These are phyloP conservation scores for Rynchops niger DNA, from an alignment of 2,113 vertebrate species.

Conservation along the genomic window DNA sequence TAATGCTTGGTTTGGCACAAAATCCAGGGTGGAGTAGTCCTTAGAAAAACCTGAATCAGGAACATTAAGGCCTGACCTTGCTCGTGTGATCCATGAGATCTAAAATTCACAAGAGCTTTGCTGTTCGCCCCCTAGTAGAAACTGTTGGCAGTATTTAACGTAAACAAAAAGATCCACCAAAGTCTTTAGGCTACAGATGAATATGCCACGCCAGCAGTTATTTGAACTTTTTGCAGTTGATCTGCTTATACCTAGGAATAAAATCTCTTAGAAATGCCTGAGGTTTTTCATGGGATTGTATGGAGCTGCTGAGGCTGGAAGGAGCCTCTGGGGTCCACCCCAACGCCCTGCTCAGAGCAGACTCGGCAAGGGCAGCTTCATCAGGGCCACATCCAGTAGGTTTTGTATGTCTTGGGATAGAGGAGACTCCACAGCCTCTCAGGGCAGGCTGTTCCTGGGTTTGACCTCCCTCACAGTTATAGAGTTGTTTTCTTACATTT, in stretches of 20 bases:
- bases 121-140: background rate
- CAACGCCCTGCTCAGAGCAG: background rate
- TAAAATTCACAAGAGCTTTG: background rate
- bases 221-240: background rate
- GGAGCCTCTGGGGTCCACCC: accelerated
- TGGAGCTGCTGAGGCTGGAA: background rate
- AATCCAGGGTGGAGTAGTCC: background rate
- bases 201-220: background rate
- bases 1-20: background rate
- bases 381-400: accelerated
- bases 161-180: background rate
- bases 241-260: background rate
- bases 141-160: background rate
- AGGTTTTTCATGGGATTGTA: background rate
- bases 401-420: background rate
- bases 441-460: background rate
- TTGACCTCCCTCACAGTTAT: background rate
- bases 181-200: background rate
- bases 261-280: background rate
- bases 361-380: background rate
- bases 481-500: background rate
- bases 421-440: background rate
- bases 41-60: background rate
- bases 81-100: background rate
- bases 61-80: background rate